Evolutionary conservation across 1,140 invertebrate genomes (phyloP).

Genomic region (Mycetomoellerius zeteki): DNA sequence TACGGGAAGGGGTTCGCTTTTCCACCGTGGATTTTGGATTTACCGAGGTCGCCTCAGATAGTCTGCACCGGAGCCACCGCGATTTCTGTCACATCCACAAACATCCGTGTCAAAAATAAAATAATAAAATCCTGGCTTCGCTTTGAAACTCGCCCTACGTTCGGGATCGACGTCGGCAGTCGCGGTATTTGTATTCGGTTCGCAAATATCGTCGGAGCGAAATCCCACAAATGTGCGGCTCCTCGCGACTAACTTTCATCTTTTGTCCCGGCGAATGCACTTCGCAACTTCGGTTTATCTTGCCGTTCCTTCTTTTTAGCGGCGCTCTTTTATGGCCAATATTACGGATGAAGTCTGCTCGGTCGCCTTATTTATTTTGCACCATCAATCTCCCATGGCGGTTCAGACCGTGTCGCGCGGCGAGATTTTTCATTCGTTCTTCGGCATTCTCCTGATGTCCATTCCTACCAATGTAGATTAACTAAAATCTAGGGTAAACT

Average conservation of each 20-base stretch:
- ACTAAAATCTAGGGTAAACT: too few relatives aligned
- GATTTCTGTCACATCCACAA: slow-evolving; percentile 48
- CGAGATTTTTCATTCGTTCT: slow-evolving; percentile 14
- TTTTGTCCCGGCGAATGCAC: slow-evolving; percentile 41
- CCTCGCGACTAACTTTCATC: slow-evolving; percentile 41
- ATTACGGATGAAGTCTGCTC: not conserved
- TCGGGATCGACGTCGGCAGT: slow-evolving; percentile 28
- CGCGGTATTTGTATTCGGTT: slow-evolving; percentile 59
- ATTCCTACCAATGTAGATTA: too few relatives aligned
- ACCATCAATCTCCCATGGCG: slow-evolving; percentile 19
- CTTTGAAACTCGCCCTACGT: slow-evolving; percentile 33
- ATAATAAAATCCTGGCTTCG: slow-evolving; percentile 22
- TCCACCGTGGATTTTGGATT: slow-evolving; percentile 10
- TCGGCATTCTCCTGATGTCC: too few relatives aligned
- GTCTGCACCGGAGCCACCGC: not conserved
- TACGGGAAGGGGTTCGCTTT: not conserved
- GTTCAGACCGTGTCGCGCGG: not conserved
- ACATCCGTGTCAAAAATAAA: slow-evolving; percentile 43
- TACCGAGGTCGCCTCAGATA: not conserved
- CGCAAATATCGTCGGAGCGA: slow-evolving; percentile 33
- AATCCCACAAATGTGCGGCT: slow-evolving; percentile 8
- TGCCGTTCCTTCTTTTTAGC: slow-evolving; percentile 18
- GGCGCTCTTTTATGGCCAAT: slow-evolving; percentile 24
- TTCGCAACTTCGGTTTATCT: slow-evolving; percentile 55
- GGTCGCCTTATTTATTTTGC: slow-evolving; percentile 28